Conservation (phyloP, 2,113 vertebrate species). For the Ursus arctos region DNA sequence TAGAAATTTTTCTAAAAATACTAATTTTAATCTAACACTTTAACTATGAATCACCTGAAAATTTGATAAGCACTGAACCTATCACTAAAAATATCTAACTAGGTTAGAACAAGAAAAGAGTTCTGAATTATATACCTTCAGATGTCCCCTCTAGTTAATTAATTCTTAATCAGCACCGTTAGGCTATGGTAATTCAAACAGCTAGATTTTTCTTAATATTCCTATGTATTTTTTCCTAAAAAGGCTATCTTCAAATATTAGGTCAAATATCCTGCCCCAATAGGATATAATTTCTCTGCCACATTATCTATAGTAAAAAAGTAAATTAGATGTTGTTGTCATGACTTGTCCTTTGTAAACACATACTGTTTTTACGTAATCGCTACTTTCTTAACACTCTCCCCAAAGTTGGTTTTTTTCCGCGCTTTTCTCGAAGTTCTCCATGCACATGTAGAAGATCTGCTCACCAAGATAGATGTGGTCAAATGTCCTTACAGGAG, state of each 20-base stretch:
- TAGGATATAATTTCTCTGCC: neutral
- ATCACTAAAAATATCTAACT: conserved; percentile 14
- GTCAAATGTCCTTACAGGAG: neutral
- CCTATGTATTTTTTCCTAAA: neutral
- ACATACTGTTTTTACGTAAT: neutral
- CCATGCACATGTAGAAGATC: neutral
- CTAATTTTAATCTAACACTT: neutral
- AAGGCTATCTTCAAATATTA: neutral
- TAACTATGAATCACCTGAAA: neutral
- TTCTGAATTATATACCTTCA: neutral
- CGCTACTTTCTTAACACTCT: neutral
- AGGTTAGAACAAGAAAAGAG: neutral
- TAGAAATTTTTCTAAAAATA: neutral
- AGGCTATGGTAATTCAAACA: neutral
- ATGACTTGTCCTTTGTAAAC: neutral
- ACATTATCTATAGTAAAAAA: neutral
- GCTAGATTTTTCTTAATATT: neutral
- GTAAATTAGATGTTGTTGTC: neutral
- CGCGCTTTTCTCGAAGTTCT: neutral
- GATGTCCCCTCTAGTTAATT: neutral
- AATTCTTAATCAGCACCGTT: neutral
- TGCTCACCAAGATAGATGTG: neutral
- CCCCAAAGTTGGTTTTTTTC: neutral
- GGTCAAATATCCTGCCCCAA: neutral
- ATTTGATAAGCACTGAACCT: neutral